These are phyloP conservation scores for Apodemia hepburni DNA, from an alignment of 2,888 invertebrate species.

Conservation along the genomic window DNA sequence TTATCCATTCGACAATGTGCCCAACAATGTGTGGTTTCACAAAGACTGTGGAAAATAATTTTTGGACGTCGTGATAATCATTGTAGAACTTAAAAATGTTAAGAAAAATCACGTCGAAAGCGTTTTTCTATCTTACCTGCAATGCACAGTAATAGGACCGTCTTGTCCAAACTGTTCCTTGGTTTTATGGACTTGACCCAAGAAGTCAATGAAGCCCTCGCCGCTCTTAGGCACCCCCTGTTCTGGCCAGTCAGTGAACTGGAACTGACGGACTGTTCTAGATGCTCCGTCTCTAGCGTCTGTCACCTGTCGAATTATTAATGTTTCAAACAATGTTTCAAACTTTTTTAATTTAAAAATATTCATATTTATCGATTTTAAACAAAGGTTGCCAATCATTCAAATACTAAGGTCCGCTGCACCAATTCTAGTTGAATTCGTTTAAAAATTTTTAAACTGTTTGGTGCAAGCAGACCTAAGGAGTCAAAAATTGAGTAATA, in stretches of 20 bases:
- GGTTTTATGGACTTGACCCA: conserved; percentile 99
- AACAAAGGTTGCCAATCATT: no score
- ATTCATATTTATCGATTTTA: neutral
- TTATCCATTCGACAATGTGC: no score
- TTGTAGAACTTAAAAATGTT: neutral
- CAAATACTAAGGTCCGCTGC: no score
- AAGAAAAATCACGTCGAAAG: neutral
- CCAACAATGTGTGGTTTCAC: no score
- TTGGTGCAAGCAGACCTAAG: no score
- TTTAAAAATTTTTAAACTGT: no score
- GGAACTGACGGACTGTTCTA: conserved; percentile 97
- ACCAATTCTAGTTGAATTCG: no score
- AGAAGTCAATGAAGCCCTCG: conserved; percentile 99
- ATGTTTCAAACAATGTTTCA: neutral
- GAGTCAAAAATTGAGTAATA: no score
- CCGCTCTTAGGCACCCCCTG: conserved; percentile 98
- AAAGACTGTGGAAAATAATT: no score
- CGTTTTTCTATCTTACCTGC: conserved; percentile 81
- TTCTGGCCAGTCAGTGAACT: conserved; percentile 97
- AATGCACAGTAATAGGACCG: conserved; percentile 99
- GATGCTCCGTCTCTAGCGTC: conserved; percentile 98
- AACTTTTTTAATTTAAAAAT: neutral
- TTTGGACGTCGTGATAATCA: no score
- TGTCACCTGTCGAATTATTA: conserved; percentile 82
- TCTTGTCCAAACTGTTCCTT: conserved; percentile 99